These are phyloP conservation scores for Syrmaticus mikado DNA, from an alignment of 2,113 vertebrate genomes.

Conservation along the genomic window DNA sequence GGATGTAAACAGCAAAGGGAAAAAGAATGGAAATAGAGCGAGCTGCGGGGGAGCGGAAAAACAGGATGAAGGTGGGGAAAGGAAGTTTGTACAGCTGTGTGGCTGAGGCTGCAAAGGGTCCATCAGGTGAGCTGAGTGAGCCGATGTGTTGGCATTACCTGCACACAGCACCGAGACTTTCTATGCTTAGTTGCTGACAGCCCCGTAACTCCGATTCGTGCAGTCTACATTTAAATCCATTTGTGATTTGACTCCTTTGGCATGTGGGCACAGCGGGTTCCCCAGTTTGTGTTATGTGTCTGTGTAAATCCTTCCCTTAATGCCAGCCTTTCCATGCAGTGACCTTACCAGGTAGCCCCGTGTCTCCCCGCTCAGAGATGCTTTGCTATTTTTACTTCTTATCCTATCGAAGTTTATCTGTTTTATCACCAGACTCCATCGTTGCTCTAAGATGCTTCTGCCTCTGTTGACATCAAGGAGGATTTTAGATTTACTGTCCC, in stretches of 20 bases:
- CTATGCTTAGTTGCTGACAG: background rate
- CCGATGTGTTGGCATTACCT: background rate
- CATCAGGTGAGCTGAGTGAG: background rate
- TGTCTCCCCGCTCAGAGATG: background rate
- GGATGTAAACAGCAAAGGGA: constrained; percentile 48
- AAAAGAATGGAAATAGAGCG: background rate
- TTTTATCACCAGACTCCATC: background rate
- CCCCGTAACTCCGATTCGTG: background rate
- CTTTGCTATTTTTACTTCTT: background rate
- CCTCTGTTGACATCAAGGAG: background rate
- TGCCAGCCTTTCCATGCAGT: background rate
- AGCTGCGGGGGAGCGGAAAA: background rate
- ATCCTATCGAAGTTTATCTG: background rate
- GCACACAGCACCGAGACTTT: background rate
- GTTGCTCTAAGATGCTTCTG: background rate
- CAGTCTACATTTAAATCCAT: background rate
- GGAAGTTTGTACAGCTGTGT: background rate
- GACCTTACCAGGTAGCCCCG: background rate
- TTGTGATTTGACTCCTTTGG: background rate
- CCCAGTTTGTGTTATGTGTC: background rate
- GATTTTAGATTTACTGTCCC: background rate
- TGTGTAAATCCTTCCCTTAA: background rate
- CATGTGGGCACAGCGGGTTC: background rate
- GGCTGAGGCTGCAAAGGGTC: background rate
- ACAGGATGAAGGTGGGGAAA: background rate